Evolutionary conservation across 1,140 invertebrate genomes (phyloP), one percentile per base, ranked within the genome.

Genomic region (Ostrea edulis): DNA sequence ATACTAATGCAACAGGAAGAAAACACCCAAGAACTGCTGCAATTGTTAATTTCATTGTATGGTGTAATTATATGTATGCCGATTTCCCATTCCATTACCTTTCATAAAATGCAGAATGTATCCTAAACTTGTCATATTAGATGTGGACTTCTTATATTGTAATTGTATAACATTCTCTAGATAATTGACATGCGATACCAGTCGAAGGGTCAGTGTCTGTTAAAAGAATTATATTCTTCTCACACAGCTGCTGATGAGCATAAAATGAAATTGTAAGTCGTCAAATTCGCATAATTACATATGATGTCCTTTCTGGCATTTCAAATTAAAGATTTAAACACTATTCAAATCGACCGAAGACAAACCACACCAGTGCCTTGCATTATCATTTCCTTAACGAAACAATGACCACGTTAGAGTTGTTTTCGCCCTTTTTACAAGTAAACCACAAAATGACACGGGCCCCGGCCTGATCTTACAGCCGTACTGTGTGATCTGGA

Each of bases 371-470:
- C 25, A 25, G 68, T 77, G 25, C 29, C 68, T 29, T 77, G 25
- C 68, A 29, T 11, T 35, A 17, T 25, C 8, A 35, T 25, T 77
- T 77, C 68, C 29, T 35, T 77, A 25, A 77, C 68, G 68, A 29
- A 77, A 22, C 29, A 77, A 12, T 77, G 68, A 77, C 68, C 68
- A 77, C 68, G 29, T 14, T 35, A 29, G 11, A 35, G 68, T 77
- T 77, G 68, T 77, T 77, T 68, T 77, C 68, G 68, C 68, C 68
- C 29, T 77, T 35, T 44, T 77, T 77, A 77, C 29, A 77, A 77
- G 29, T 14, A 29, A 77, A 77, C 68, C 68, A 35, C 68, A 77
- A 77, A 77, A 77, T 77, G 68, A 77, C 68, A 77, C 68, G 68
- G 68, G 22, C 68, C 11, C 29, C 8, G 68, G 68, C 68, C 68